Base-by-base conservation (phyloP, 2,113 vertebrate species). In the Piliocolobus tephrosceles region DNA sequence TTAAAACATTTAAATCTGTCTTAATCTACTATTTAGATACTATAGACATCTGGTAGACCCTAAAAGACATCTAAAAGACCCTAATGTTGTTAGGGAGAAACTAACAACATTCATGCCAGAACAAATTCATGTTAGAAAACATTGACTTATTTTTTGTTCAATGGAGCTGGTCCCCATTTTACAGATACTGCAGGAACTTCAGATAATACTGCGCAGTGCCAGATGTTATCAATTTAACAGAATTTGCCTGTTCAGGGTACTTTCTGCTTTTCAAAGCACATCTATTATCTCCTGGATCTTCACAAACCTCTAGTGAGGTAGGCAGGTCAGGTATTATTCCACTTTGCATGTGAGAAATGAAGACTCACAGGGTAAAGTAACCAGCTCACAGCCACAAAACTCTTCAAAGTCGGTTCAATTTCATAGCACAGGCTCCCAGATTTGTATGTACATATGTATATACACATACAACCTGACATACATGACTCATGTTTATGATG, bases 1-100 rank as follows among this genome's bases (percentile, higher is more conserved):
- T 70, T 81, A 70, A 89, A 89, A 85, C 72, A 92, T 45, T 89
- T 89, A 94, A 87, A 91, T 79, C 27, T 23, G 68, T 75, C 25
- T 81, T 81, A 94, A 64, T 47, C n/a, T 22, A 68, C 32, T 86
- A 83, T 79, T 92, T 52, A 64, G 82, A 94, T 45, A 64, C 17
- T 70, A 83, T 11, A 30, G 88, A 64, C 12, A 61, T 43, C 52
- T 38, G 38, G 13, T 13, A 55, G 43, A 58, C 73, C 88, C 80
- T 57, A 86, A 78, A 95, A 83, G 82, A 82, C 13, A 75, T 47
- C 78, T 40, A 40, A 72, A 81, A 89, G 80, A 22, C 66, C 52
- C 52, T 20, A 55, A 55, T 55, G 52, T 20, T 55, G 52, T 20
- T 55, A 95, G 58, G 38, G 68, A 88, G 10, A 92, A 82, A 96